Evolutionary conservation across 1,140 invertebrate species (phyloP).

Genomic region (Drosophila nannoptera): DNA sequence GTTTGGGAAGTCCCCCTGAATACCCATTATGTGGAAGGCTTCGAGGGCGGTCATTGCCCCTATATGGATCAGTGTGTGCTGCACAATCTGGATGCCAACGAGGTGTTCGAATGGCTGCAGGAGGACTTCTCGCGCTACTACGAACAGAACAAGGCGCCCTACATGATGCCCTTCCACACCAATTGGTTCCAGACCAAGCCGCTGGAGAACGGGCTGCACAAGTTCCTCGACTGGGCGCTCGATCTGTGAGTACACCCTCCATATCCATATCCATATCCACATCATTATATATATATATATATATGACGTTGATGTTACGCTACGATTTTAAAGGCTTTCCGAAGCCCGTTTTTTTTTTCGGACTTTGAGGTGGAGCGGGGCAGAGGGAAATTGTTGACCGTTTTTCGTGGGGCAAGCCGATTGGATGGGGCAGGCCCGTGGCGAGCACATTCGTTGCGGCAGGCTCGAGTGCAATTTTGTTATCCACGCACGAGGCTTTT

Average conservation of each 20-base stretch:
- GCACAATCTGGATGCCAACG: slow-evolving; percentile 91
- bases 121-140: slow-evolving; percentile 94
- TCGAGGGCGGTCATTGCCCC: slow-evolving; percentile 94
- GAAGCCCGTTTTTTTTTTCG: no score
- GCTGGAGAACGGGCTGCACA: slow-evolving; percentile 89
- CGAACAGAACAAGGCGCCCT: slow-evolving; percentile 92
- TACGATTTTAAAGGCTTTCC: no score
- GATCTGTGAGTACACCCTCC: slow-evolving; percentile 84
- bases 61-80: slow-evolving; percentile 96
- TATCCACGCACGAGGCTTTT: slow-evolving; percentile 28
- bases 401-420: no score
- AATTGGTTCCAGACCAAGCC: slow-evolving; percentile 96
- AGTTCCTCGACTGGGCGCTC: slow-evolving; percentile 91
- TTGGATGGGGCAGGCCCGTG: not conserved
- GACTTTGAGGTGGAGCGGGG: no score
- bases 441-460: not conserved
- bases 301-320: no score
- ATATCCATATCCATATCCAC: not conserved
- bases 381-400: no score
- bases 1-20: slow-evolving; percentile 97
- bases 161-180: slow-evolving; percentile 96
- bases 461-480: slow-evolving; percentile 27
- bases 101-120: slow-evolving; percentile 93
- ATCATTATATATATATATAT: no score
- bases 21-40: slow-evolving; percentile 92